phyloP scores from a whole-genome alignment of 1,140 invertebrate genomes.

The Drosophila littoralis region DNA sequence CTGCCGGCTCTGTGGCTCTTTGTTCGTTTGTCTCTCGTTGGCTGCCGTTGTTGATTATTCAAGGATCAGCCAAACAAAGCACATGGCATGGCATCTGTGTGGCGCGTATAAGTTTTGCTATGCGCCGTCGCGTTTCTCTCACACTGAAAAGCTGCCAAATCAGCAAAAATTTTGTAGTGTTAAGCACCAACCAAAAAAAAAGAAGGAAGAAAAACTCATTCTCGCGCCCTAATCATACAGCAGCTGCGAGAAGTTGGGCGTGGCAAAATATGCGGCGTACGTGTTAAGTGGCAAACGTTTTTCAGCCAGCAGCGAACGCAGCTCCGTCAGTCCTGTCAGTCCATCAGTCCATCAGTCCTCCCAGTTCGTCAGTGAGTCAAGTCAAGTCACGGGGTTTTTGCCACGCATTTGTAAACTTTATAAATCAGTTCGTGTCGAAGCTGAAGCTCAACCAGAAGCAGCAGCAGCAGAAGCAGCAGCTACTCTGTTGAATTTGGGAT shows the following conservation, averaged over 20 bases:
- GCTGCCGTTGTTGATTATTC: conserved; percentile 77
- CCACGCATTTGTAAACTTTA: conserved; percentile 83
- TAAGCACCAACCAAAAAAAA: conserved; percentile 61
- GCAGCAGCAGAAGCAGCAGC: conserved; percentile 1
- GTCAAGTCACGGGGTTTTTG: conserved; percentile 78
- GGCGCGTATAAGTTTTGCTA: conserved; percentile 71
- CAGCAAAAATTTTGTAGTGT: conserved; percentile 71
- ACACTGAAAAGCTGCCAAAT: conserved; percentile 61
- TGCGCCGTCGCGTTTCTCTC: conserved; percentile 23
- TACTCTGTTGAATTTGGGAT: conserved; percentile 7
- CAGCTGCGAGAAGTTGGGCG: conserved; percentile 24
- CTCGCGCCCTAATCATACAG: conserved; percentile 10
- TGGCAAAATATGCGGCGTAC: conserved; percentile 81
- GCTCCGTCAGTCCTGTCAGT: neutral
- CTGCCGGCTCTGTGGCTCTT: conserved; percentile 22
- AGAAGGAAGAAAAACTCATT: conserved; percentile 14
- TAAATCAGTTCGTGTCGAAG: conserved; percentile 81
- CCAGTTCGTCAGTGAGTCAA: conserved; percentile 42
- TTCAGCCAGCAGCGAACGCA: conserved; percentile 62
- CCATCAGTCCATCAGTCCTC: conserved; percentile 30
- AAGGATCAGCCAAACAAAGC: conserved; percentile 82
- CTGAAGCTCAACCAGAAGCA: conserved; percentile 24
- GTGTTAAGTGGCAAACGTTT: conserved; percentile 82
- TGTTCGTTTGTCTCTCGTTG: conserved; percentile 10
- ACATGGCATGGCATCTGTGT: conserved; percentile 68